Conservation (phyloP, 2,888 invertebrate species). For the Caradrina kadenii region DNA sequence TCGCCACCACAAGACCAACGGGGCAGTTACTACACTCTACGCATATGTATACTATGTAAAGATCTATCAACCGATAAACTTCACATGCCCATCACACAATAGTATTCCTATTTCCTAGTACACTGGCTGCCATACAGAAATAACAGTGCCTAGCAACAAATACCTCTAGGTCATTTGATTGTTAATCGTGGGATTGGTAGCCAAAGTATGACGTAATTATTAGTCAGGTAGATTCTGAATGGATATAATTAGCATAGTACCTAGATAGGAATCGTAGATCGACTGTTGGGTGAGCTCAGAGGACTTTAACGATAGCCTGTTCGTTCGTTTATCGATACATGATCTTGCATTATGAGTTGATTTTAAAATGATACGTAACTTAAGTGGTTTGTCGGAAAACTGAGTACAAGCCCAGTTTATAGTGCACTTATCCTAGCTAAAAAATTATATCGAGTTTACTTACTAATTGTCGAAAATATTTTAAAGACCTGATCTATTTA, state of each 20-base stretch:
- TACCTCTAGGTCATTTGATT: slow-evolving; percentile 32
- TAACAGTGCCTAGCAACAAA: slow-evolving; percentile 16
- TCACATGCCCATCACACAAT: slow-evolving; percentile 11
- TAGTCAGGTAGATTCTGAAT: slow-evolving; percentile 24
- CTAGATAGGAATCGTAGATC: not conserved
- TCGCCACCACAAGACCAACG: too few relatives aligned
- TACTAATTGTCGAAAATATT: too few relatives aligned
- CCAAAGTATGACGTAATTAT: slow-evolving; percentile 38
- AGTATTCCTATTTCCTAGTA: slow-evolving; percentile 20
- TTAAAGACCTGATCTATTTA: too few relatives aligned
- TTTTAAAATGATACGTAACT: too few relatives aligned
- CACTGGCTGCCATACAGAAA: not conserved
- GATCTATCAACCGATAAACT: slow-evolving; percentile 3
- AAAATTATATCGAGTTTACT: too few relatives aligned
- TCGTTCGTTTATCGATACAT: too few relatives aligned
- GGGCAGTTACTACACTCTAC: too few relatives aligned
- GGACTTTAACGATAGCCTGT: not conserved
- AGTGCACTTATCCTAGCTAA: too few relatives aligned
- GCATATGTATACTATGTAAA: too few relatives aligned
- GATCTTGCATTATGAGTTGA: too few relatives aligned
- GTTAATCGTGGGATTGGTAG: slow-evolving; percentile 42
- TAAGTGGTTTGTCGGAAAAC: too few relatives aligned
- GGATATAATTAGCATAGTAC: slow-evolving; percentile 30
- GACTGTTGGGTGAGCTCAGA: slow-evolving; percentile 1
- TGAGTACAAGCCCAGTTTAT: too few relatives aligned